Percentiles rank a stretch among this genome's conserved stretches.
phyloP scores from a whole-genome alignment of 2,797 vertebrate genomes.

The Hyperoplus immaculatus region DNA sequence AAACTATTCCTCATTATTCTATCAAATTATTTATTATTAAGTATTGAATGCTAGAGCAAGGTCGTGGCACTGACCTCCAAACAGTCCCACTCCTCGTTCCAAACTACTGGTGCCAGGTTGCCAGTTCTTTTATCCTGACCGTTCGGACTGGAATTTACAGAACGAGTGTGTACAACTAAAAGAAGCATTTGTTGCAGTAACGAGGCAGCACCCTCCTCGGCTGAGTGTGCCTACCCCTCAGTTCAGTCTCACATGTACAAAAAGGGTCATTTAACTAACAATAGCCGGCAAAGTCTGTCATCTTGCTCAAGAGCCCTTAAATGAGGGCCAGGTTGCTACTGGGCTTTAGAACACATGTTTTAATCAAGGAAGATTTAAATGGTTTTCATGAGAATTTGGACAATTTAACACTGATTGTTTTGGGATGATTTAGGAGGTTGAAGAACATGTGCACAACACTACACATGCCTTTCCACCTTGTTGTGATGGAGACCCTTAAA shows the following conservation, averaged over 20 bases:
- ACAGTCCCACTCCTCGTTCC: neutral
- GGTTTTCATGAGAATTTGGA: neutral
- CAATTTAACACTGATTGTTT: neutral
- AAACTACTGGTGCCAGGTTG: neutral
- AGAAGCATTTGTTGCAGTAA: slow-evolving; percentile 15
- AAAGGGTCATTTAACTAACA: slow-evolving; percentile 10
- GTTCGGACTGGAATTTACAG: neutral
- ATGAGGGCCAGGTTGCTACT: neutral
- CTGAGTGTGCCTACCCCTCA: slow-evolving; percentile 13
- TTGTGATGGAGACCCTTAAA: neutral
- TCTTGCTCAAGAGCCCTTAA: slow-evolving; percentile 8
- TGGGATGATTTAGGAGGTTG: too few species aligned
- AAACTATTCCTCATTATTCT: neutral
- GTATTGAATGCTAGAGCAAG: neutral
- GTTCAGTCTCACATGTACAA: slow-evolving; percentile 1
- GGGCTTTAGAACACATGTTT: neutral
- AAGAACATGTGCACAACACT: too few species aligned
- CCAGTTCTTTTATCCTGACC: neutral
- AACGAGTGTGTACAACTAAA: neutral
- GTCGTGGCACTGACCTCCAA: neutral
- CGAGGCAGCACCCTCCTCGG: slow-evolving; percentile 24
- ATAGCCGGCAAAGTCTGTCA: neutral
- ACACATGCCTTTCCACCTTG: neutral
- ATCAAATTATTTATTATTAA: neutral
- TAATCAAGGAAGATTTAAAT: neutral